Evolutionary conservation across 2,113 vertebrate species (phyloP), one percentile per base, ranked within the genome.

Genomic region (Raja brachyura): DNA sequence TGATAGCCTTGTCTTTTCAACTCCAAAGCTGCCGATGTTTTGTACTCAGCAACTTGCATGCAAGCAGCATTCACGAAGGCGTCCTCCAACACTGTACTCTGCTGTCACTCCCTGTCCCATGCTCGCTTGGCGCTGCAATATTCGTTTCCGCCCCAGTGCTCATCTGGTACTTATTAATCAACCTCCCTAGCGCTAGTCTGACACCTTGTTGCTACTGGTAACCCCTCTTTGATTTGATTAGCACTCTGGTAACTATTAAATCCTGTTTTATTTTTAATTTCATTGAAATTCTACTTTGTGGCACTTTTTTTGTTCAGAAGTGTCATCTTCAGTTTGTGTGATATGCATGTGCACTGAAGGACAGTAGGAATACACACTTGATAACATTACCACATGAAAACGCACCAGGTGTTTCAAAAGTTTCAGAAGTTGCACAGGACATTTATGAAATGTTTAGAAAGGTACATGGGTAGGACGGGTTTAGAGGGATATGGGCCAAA

Each of bases 151-250:
- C 90, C 90, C 68, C 90, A 92, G 33, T 92, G 90, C 66, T 92
- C 68, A 73, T 74, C 68, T 92, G 39, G 90, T 54, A 92, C 90
- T 92, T 92, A 92, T 92, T 92, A 92, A 92, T 92, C 66, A 92
- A 54, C 16, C 66, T 74, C 33, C 54, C 39, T 28, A 11, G 68
- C 73, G 20, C 10, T 92, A 9, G 8, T 74, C 66, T 92, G 68
- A 92, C 33, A 92, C 66, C 66, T 92, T 28, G 90, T 92, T 92
- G 90, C 90, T 9, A 85, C 90, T 70, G 73, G 68, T 22, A 48
- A 92, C 90, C 33, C 73, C 68, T 39, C 18, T 25, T 54, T 73
- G 90, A 92, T 73, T 92, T 74, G 20, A 48, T 92, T 33, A 39
- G 54, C 39, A 73, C 48, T 25, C 31, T 25, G 54, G 25, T n/a